Evolutionary conservation across 2,797 vertebrate genomes (phyloP), one percentile per base, ranked within the genome.

Genomic region (Gambusia yucatana): DNA sequence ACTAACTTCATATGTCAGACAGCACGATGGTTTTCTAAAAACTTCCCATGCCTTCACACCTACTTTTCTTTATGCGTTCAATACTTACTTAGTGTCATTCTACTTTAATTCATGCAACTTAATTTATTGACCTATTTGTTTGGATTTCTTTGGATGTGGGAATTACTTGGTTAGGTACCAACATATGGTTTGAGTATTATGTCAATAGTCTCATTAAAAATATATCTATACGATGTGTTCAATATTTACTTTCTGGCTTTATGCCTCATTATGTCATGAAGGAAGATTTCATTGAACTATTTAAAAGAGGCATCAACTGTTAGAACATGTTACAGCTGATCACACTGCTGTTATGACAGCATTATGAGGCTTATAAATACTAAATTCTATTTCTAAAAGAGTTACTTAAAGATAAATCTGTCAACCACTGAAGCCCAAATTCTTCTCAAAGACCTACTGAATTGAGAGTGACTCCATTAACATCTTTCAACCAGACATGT

Each of bases 401-500:
- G 39, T 65, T 75, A 81, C 36, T 75, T 61, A 82, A 74, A 86
- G 79, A 84, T 84, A 73, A 59, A 46, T 85, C 48, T 87, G 72
- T 82, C 75, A 76, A 69, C 57, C 47, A 77, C 72, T 59, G 55
- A 74, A 78, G 79, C 20, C 77, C 73, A 39, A 46, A 80, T 63
- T 84, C 25, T 43, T 75, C 75, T 81, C 83, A 89, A 91, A 91
- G 88, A 77, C 72, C 84, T 89, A 52, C 63, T 83, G 87, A 87
- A 88, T 86, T 87, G 81, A 85, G 74, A 69, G 77, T 57, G 91
- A 87, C 87, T 86, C 86, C 80, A 77, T 88, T 86, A 78, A 78
- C 78, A 84, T 79, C 85, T 85, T 81, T 87, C 78, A 70, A 86
- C 80, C 89, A 87, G 84, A 91, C 90, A 93, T 90, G 80, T 92